phyloP scores from a whole-genome alignment of 2,888 invertebrate genomes.

The Caenorhabditis plicata region DNA sequence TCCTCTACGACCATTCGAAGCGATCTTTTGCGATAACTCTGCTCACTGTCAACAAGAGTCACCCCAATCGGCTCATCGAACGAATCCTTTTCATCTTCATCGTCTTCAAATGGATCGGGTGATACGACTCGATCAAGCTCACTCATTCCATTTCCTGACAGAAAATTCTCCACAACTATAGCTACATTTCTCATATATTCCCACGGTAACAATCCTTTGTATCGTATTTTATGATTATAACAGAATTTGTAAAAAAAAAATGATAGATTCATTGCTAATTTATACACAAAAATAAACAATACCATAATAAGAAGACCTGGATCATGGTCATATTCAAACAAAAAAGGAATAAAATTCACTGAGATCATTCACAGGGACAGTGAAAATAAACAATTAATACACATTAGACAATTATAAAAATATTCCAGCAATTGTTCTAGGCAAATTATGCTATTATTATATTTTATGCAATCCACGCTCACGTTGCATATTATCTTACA shows the following conservation, averaged over 20 bases:
- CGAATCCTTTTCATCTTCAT: neutral
- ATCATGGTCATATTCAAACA: constrained; percentile 21
- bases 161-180: neutral
- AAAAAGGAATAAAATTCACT: constrained; percentile 21
- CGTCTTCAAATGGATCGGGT: constrained; percentile 16
- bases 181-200: no score
- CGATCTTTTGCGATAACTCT: no score
- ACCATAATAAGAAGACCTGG: constrained; percentile 8
- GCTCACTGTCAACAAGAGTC: neutral
- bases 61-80: neutral
- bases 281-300: constrained; percentile 19
- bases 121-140: neutral
- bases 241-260: constrained; percentile 21
- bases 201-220: no score
- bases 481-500: no score
- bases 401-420: neutral
- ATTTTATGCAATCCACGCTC: no score
- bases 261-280: constrained; percentile 32
- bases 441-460: neutral
- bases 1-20: no score
- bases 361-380: constrained; percentile 38
- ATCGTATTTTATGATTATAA: neutral
- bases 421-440: neutral
- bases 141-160: neutral
- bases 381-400: constrained; percentile 15